Percentiles rank a stretch among this genome's conserved stretches.
Evolutionary conservation across 2,113 vertebrate species (phyloP).

Genomic region (Planiliza haematocheilus): DNA sequence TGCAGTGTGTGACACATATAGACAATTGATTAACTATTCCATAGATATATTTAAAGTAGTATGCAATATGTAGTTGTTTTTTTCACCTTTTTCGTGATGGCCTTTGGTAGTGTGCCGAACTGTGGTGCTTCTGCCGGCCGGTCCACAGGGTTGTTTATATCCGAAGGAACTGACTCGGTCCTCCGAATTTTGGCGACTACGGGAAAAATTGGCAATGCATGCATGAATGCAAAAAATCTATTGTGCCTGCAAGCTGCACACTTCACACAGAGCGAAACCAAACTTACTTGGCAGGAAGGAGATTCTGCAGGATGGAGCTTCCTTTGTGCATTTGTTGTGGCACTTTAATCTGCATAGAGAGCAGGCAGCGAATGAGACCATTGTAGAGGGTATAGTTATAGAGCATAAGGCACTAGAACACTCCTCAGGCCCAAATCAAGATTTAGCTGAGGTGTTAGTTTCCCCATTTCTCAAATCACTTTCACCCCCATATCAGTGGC

Average conservation of each 20-base stretch:
- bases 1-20: too few relatives aligned
- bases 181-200: conserved; percentile 94
- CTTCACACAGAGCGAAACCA: not conserved
- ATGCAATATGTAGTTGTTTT: too few relatives aligned
- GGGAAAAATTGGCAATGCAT: conserved; percentile 21
- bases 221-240: not conserved
- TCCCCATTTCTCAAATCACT: not conserved
- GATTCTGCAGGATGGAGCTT: conserved; percentile 96
- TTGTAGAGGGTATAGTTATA: too few relatives aligned
- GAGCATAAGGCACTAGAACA: not conserved
- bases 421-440: not conserved
- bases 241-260: not conserved
- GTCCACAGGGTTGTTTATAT: conserved; percentile 98
- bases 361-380: not conserved
- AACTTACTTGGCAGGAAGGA: conserved; percentile 95
- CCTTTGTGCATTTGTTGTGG: conserved; percentile 99
- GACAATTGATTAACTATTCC: too few relatives aligned
- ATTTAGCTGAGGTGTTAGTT: not conserved
- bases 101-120: conserved; percentile 95
- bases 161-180: conserved; percentile 97
- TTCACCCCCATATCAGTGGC: not conserved
- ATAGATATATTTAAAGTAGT: too few relatives aligned
- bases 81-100: conserved; percentile 95
- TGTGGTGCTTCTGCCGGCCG: conserved; percentile 91
- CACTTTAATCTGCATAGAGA: conserved; percentile 92